A percentile compares a stretch with the other conserved stretches of the same genome.
These are phyloP conservation scores for Ornithoptera alexandrae DNA, from an alignment of 2,888 invertebrate genomes.

Conservation along the genomic window DNA sequence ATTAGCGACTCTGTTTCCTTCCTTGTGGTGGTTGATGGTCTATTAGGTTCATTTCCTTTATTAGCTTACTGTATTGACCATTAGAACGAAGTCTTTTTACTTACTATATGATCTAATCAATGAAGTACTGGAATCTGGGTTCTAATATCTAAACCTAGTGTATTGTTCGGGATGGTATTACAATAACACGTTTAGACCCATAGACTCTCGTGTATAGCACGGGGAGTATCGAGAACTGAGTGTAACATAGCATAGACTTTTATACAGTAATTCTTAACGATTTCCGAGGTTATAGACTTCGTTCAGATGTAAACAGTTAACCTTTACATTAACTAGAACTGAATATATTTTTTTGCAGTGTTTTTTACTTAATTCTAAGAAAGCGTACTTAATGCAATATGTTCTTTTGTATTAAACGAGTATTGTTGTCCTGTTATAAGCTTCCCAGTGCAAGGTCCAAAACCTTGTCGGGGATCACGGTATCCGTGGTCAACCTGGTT, in stretches of 20 bases:
- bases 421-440: constrained; percentile 71
- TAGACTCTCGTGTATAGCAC: too few species aligned
- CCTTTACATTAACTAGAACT: constrained; percentile 29
- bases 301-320: constrained; percentile 26
- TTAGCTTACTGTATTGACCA: constrained; percentile 14
- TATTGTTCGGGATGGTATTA: too few species aligned
- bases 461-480: constrained; percentile 75
- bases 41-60: constrained; percentile 15
- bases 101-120: too few species aligned
- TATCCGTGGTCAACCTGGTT: constrained; percentile 79
- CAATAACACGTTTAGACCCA: too few species aligned
- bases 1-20: constrained; percentile 12
- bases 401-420: constrained; percentile 50
- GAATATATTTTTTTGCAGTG: constrained; percentile 27
- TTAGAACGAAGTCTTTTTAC: constrained; percentile 6
- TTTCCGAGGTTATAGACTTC: not conserved
- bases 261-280: too few species aligned
- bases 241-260: too few species aligned
- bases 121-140: too few species aligned
- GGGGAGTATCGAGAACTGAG: too few species aligned
- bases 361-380: not conserved
- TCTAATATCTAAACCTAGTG: too few species aligned
- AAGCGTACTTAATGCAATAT: not conserved
- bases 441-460: constrained; percentile 73
- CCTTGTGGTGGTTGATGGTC: constrained; percentile 24